These are phyloP conservation scores for Phallusia fumigata DNA, from an alignment of 23 tunicate species.

Conservation along the genomic window DNA sequence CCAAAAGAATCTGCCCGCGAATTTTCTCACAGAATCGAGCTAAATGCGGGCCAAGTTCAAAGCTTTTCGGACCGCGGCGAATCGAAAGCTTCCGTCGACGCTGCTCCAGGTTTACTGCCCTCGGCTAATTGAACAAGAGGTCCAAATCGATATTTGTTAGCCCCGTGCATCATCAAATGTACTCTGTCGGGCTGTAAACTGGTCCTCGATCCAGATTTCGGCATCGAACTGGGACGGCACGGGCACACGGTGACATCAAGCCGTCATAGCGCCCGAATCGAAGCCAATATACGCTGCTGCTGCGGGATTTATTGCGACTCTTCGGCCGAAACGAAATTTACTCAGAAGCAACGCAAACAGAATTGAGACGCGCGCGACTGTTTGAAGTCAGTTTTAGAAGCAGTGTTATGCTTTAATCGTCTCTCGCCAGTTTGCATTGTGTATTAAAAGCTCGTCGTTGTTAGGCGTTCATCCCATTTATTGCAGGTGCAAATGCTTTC, in stretches of 20 bases:
- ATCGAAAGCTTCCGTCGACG: not conserved
- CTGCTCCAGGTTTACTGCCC: not conserved
- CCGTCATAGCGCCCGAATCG: not conserved
- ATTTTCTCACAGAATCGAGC: not conserved
- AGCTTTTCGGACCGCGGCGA: not conserved
- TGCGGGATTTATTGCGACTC: not conserved
- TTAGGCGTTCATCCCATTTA: not conserved
- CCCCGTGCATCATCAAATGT: not conserved
- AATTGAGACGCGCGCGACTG: not conserved
- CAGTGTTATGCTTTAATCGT: not conserved
- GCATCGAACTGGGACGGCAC: conserved; percentile 1
- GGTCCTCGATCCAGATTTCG: not conserved
- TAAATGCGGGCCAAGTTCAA: conserved; percentile 7
- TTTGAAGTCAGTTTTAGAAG: not conserved
- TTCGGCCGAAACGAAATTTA: conserved; percentile 2
- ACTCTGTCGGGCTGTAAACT: not conserved
- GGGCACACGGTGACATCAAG: not conserved
- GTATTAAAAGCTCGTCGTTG: not conserved
- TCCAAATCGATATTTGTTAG: not conserved
- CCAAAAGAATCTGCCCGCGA: not conserved
- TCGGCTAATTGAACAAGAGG: not conserved
- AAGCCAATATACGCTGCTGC: not conserved
- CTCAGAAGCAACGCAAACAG: conserved; percentile 5
- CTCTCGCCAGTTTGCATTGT: not conserved
- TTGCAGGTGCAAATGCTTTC: not conserved